Base-by-base conservation (phyloP, 1,140 invertebrate genomes). In the Drosophila orena region DNA sequence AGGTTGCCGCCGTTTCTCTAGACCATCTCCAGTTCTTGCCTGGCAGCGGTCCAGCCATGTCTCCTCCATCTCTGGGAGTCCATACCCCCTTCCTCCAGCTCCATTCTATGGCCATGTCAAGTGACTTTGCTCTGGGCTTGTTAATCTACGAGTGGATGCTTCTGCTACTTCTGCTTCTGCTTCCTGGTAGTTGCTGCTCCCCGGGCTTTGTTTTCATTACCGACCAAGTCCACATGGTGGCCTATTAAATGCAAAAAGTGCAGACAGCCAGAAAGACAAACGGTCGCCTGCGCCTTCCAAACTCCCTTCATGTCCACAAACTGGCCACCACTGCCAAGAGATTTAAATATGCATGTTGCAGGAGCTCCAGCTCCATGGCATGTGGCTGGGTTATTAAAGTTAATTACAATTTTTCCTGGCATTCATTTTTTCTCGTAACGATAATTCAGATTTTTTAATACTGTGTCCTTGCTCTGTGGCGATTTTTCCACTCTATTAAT, bases 221-320 rank as follows among this genome's bases (percentile, higher is more conserved):
- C 83, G 27, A 74, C 59, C 71, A 55, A 64, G 79, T 81, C 75
- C 81, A 86, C 81, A 86, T 88, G 83, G 84, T 65, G 84, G 84
- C 84, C 84, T 89, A 89, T 89, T 89, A 89, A 84, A 84, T 84
- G 69, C 77, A 80, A 89, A 89, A 89, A 84, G 85, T 89, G 77
- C 85, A 90, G 79, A 84, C 79, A 80, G 79, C 68, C 84, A 77
- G 84, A 72, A 71, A 79, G 84, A 88, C 83, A 85, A 88, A 86
- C 83, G 62, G 62, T 68, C 49, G 68, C 20, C 42, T 14, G 22
- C 4, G 10, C 20, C 2, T 24, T 7, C 43, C 34, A 3, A 2
- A 8, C 15, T 24, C 47, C 37, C 1, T n/a, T 17, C 12, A 12
- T 42, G 38, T 12, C 61, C 20, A 11, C 40, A 5, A 60, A 64